Base-by-base conservation (phyloP, 2,113 vertebrate genomes). In the Sprattus sprattus region DNA sequence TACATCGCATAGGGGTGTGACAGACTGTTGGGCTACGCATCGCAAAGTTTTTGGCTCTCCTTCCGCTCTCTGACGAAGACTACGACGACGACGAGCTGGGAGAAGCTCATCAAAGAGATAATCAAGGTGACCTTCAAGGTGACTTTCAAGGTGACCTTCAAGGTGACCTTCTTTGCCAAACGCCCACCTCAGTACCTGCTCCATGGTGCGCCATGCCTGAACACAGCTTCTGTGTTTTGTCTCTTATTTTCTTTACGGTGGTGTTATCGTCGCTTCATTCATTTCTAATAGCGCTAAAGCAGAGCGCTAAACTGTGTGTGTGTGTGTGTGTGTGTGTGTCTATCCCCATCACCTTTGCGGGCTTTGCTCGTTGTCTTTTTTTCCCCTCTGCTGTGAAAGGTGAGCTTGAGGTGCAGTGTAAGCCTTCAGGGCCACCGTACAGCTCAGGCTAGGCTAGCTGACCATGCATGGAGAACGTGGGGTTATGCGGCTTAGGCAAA, bases 301-400 rank as follows among this genome's bases (percentile, higher is more conserved):
- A 67, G 5, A 71, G 64, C 13, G 25, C 64, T 28, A 71, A 32
- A 11, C 13, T n/a, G 0, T 13, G 0, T 20, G 0, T 46, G 39
- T n/a, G 1, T 82, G 20, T 82, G 81, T 82, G 81, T 82, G n/a
- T 49, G 45, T 45, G 80, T 81, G 80, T 81, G 75, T 52, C 6
- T 82, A 2, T 49, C 13, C 4, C 25, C 25, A 32, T 71, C 10
- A 25, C 25, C 64, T 28, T 71, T 9, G 64, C 25, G 25, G 32
- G 64, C 64, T 13, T 25, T 32, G 64, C 64, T 71, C 32, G 64
- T 71, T 71, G 64, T 71, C 6, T 4, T 64, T 22, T 25, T 64
- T 22, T 71, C 10, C 10, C 32, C 64, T 13, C 9, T 28, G 64
- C 64, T 71, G n/a, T 71, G n/a, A 71, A 71, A 71, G 64, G 28